phyloP scores from a whole-genome alignment of 2,113 vertebrate species.

The Heterotilapia buettikoferi region DNA sequence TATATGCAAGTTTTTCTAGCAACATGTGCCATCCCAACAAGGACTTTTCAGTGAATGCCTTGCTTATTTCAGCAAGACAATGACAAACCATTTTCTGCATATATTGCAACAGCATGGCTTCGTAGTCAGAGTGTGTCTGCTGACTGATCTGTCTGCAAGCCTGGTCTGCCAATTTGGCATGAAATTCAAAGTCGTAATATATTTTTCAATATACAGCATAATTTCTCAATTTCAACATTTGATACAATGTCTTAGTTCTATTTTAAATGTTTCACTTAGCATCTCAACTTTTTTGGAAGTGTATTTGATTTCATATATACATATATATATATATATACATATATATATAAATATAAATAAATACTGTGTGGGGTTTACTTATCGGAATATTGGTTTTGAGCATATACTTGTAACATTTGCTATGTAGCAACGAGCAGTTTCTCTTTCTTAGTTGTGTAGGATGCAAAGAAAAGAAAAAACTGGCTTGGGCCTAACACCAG shows the following conservation, averaged over 20 bases:
- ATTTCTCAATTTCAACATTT: neutral
- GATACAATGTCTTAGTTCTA: neutral
- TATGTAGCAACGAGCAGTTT: constrained; percentile 57
- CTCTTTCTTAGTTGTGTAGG: constrained; percentile 39
- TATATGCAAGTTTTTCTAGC: neutral
- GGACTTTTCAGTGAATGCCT: neutral
- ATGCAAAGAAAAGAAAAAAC: constrained; percentile 3
- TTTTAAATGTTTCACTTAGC: neutral
- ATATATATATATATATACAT: neutral
- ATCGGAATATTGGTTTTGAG: constrained; percentile 46
- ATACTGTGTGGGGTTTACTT: constrained; percentile 48
- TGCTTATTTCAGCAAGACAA: neutral
- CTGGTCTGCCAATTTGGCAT: neutral
- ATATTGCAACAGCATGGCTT: neutral
- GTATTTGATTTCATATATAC: constrained; percentile 25
- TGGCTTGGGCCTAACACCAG: neutral
- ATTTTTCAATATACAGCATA: neutral
- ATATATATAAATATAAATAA: neutral
- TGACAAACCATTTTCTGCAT: neutral
- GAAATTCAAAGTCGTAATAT: neutral
- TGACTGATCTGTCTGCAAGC: neutral
- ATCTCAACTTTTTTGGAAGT: neutral
- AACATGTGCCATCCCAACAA: neutral
- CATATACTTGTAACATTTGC: constrained; percentile 53
- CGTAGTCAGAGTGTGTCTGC: neutral